Conservation (phyloP, 1,140 invertebrate genomes). For the Hypothenemus hampei region DNA sequence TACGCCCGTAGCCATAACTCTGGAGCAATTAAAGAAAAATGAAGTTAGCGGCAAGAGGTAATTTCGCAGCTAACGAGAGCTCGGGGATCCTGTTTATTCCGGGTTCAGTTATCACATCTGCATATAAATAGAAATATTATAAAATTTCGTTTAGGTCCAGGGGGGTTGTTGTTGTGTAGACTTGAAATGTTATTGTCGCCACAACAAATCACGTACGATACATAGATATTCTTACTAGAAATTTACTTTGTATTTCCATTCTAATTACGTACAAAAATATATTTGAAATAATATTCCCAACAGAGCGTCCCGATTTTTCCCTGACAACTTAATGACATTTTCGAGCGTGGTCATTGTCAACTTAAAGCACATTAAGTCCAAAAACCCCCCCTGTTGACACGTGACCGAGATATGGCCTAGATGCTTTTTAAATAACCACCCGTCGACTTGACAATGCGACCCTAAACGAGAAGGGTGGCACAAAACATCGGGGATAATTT, state of each 20-base stretch:
- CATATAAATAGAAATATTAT: constrained; percentile 37
- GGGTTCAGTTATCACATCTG: constrained; percentile 29
- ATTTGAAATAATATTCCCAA: too few species aligned
- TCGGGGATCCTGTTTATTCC: constrained; percentile 23
- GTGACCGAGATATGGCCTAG: constrained; percentile 5
- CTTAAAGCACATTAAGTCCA: constrained; percentile 2
- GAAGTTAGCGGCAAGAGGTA: constrained; percentile 25
- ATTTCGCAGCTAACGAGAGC: constrained; percentile 26
- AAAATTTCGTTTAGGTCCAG: constrained; percentile 24
- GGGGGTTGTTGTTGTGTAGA: not conserved
- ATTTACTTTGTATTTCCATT: too few species aligned
- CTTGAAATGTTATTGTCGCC: too few species aligned
- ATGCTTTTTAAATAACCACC: constrained; percentile 13
- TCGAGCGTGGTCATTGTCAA: constrained; percentile 1
- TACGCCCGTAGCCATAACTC: constrained; percentile 17
- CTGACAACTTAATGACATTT: constrained; percentile 8
- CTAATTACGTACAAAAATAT: too few species aligned
- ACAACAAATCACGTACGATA: too few species aligned
- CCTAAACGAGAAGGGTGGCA: not conserved
- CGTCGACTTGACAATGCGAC: not conserved
- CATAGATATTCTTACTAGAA: too few species aligned
- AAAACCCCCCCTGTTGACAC: not conserved
- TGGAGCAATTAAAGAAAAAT: constrained; percentile 25
- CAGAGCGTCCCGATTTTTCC: too few species aligned
- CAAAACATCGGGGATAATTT: too few species aligned